Base-by-base conservation (phyloP, 2,113 vertebrate genomes). In the Anseranas semipalmata region DNA sequence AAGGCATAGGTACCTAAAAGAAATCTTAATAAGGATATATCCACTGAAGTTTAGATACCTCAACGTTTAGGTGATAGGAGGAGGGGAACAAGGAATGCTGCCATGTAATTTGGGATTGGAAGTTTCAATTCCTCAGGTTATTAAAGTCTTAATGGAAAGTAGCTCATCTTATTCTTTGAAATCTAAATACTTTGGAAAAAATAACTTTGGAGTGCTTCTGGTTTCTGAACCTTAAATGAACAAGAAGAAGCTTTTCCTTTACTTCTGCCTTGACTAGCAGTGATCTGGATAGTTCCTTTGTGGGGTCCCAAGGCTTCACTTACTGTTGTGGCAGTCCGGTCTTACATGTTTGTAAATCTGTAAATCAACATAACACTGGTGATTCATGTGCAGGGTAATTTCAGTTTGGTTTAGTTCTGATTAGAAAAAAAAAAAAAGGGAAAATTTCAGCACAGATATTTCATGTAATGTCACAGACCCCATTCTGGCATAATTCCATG, bases 401-500 rank as follows among this genome's bases (percentile, higher is more conserved):
- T 80, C 55, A 53, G 15, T 60, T 66, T 50, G 30, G 12, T 89
- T 74, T 94, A 65, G 27, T 70, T 71, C 27, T 79, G 27, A 60
- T 60, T 41, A 62, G 62, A 79, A 95, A 75, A 62, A 39, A 20
- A 55, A 86, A 94, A 78, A 12, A 15, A 84, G 75, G 35, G 18
- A 45, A 72, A 87, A 65, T 33, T 58, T 68, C 41, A 83, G 18
- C 55, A 58, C 35, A 25, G 28, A 71, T 80, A 85, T 80, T 76
- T 86, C 78, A 79, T 24, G 30, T 83, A 35, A 68, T 80, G 22
- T 76, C 74, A 89, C 88, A 93, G 81, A 78, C 77, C 35, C 72
- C 66, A 24, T 78, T 91, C 80, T 95, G 84, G 71, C 77, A 68
- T 41, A 92, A 88, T 85, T 91, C 86, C 90, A 92, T 65, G 87